phyloP scores from a whole-genome alignment of 37 sponge, comb jelly and placozoan species.

The Bolinopsis microptera region DNA sequence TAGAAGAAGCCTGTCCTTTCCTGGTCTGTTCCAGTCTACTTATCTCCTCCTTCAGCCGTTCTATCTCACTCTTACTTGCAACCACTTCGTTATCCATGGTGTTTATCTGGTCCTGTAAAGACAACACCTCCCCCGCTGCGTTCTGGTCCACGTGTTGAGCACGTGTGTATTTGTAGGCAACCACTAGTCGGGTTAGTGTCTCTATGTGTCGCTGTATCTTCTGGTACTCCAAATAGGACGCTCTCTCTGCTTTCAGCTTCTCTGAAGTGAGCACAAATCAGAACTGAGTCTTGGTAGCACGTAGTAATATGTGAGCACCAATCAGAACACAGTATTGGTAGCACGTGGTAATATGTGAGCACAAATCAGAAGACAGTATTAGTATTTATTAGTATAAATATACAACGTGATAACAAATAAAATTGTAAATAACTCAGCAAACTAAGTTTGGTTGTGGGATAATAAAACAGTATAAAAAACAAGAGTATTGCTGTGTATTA shows the following conservation, averaged over 20 bases:
- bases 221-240: conserved; percentile 95
- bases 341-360: too few species aligned
- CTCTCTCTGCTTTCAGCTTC: conserved; percentile 77
- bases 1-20: conserved; percentile 43
- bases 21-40: background rate
- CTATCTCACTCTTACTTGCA: conserved; percentile 14
- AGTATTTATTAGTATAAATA: too few species aligned
- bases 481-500: too few species aligned
- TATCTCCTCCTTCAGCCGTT: background rate
- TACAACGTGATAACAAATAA: background rate
- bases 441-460: too few species aligned
- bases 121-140: conserved; percentile 10
- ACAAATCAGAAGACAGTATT: background rate
- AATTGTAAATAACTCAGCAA: too few species aligned
- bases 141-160: conserved; percentile 72
- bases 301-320: too few species aligned
- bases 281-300: too few species aligned
- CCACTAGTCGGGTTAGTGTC: conserved; percentile 75
- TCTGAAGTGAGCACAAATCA: too few species aligned
- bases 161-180: conserved; percentile 81
- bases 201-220: conserved; percentile 88
- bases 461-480: too few species aligned
- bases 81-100: background rate
- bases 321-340: too few species aligned
- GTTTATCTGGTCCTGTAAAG: background rate